A percentile compares a stretch with the other conserved stretches of the same genome.
Conservation (phyloP, 2,113 vertebrate genomes). For the Rousettus leschenaultii region DNA sequence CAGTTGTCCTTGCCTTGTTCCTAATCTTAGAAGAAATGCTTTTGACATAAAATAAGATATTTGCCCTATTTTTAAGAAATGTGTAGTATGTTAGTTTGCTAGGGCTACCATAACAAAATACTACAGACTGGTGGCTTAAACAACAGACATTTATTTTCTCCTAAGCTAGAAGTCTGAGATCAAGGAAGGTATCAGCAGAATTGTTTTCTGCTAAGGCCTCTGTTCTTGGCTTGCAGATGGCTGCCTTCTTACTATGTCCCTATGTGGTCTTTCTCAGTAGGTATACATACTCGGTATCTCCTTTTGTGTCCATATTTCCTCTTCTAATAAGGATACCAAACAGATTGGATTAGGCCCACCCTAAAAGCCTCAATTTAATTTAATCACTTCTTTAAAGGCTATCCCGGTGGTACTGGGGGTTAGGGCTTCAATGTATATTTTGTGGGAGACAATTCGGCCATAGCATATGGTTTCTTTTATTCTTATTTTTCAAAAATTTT, state of each 20-base stretch:
- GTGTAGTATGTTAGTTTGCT: neutral
- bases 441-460: neutral
- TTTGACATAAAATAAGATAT: neutral
- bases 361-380: neutral
- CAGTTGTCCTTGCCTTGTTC: neutral
- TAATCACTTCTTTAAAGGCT: neutral
- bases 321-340: neutral
- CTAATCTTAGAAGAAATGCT: neutral
- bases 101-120: neutral
- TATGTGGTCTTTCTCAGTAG: neutral
- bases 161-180: neutral
- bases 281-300: neutral
- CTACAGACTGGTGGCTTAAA: neutral
- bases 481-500: neutral
- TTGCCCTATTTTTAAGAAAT: neutral
- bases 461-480: neutral
- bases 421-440: neutral
- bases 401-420: neutral
- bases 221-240: neutral
- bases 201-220: neutral
- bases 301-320: neutral
- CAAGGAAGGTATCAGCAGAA: neutral
- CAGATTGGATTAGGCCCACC: neutral
- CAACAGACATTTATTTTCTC: neutral
- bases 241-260: neutral